Evolutionary conservation across 2,797 vertebrate species (phyloP).

Genomic region (Champsocephalus gunnari): DNA sequence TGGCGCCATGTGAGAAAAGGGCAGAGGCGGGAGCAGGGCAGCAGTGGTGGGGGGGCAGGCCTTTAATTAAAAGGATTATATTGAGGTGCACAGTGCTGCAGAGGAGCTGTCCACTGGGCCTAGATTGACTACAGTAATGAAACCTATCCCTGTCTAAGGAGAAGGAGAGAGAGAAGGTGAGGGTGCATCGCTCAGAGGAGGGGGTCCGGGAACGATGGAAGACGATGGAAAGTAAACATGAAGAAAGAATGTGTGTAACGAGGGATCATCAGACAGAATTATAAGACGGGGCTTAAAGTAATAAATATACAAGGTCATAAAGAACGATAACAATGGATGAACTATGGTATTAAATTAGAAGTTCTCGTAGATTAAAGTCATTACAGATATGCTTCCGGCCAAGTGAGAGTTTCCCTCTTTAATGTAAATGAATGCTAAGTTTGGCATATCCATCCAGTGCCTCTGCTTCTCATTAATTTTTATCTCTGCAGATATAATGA

Average conservation of each 20-base stretch:
- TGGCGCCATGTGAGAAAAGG: constrained; percentile 76
- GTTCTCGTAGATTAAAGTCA: constrained; percentile 80
- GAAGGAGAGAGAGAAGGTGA: constrained; percentile 53
- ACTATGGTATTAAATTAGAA: constrained; percentile 78
- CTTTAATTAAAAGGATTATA: constrained; percentile 92
- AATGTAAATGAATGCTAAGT: constrained; percentile 83
- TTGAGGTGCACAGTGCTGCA: constrained; percentile 83
- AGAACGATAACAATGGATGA: constrained; percentile 79
- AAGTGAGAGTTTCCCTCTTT: constrained; percentile 78
- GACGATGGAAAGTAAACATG: constrained; percentile 61
- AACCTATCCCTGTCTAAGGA: constrained; percentile 79
- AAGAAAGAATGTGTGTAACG: constrained; percentile 55
- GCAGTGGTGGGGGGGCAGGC: constrained; percentile 74
- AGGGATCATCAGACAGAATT: constrained; percentile 57
- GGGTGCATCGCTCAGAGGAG: constrained; percentile 14
- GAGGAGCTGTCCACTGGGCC: constrained; percentile 83
- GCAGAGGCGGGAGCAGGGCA: constrained; percentile 78
- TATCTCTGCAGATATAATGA: constrained; percentile 83
- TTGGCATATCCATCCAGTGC: constrained; percentile 78
- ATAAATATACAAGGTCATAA: constrained; percentile 79
- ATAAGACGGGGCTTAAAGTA: constrained; percentile 54
- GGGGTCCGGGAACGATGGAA: constrained; percentile 47
- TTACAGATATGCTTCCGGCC: constrained; percentile 77
- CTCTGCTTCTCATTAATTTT: constrained; percentile 83
- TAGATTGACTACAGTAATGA: constrained; percentile 89